Evolutionary conservation across 2,888 invertebrate genomes (phyloP).

Genomic region (Nesidiocoris tenuis): DNA sequence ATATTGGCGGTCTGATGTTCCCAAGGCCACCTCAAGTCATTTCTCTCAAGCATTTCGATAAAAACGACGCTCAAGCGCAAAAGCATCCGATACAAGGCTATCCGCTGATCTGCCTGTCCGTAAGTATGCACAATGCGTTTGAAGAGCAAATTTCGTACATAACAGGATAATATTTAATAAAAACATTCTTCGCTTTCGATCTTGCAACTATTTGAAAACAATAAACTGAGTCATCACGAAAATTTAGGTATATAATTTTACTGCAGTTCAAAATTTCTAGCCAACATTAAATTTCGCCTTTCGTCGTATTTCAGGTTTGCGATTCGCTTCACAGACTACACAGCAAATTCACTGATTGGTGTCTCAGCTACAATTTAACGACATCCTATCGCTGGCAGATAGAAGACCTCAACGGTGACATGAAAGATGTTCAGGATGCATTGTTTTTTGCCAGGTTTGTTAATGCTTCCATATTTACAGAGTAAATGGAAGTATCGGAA

Average conservation of each 20-base stretch:
- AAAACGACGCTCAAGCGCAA: slow-evolving; percentile 31
- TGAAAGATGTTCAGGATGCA: slow-evolving; percentile 32
- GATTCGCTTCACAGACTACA: slow-evolving; percentile 20
- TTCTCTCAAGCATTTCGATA: slow-evolving; percentile 29
- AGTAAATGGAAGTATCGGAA: too few relatives aligned
- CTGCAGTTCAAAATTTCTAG: too few relatives aligned
- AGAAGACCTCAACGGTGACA: slow-evolving; percentile 39
- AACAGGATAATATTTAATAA: too few relatives aligned
- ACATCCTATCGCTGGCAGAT: slow-evolving; percentile 41
- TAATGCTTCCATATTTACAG: background rate
- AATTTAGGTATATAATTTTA: too few relatives aligned
- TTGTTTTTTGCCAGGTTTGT: slow-evolving; percentile 38
- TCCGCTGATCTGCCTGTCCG: slow-evolving; percentile 41
- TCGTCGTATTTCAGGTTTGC: slow-evolving; percentile 44
- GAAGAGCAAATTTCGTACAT: too few relatives aligned
- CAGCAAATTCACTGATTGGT: slow-evolving; percentile 37
- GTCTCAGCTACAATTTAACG: slow-evolving; percentile 35
- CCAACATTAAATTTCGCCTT: too few relatives aligned
- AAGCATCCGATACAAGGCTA: slow-evolving; percentile 41
- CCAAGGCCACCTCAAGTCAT: slow-evolving; percentile 41
- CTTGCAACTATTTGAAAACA: too few relatives aligned
- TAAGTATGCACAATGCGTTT: slow-evolving; percentile 15
- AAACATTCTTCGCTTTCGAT: too few relatives aligned
- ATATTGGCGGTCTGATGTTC: slow-evolving; percentile 41
- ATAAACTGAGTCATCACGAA: too few relatives aligned